phyloP scores from a whole-genome alignment of 2,113 vertebrate species.

The Tor tambroides region DNA sequence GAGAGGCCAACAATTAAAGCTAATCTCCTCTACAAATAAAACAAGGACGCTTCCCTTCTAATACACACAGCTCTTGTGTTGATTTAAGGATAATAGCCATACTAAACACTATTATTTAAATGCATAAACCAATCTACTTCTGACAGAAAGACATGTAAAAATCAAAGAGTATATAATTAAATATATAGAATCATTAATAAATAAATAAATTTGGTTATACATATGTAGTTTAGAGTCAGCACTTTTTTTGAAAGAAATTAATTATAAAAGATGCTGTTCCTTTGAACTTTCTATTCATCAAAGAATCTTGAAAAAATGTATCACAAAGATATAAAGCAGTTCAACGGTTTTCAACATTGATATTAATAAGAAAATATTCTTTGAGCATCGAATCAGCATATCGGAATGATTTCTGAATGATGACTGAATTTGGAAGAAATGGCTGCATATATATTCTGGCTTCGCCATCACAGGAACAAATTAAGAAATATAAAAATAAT shows the following conservation, averaged over 20 bases:
- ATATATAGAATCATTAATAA: background rate
- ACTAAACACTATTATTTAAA: background rate
- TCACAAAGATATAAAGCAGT: background rate
- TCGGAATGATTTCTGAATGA: no score
- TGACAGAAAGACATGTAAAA: background rate
- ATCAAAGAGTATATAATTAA: background rate
- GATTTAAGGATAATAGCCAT: constrained; percentile 33
- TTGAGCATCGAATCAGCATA: no score
- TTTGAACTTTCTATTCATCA: background rate
- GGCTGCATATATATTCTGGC: no score
- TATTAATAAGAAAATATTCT: background rate
- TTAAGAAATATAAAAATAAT: no score
- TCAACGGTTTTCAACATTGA: background rate
- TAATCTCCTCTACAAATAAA: constrained; percentile 42
- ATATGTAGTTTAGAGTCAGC: background rate
- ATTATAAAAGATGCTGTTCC: background rate
- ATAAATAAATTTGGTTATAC: no score
- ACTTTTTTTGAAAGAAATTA: background rate
- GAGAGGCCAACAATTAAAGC: constrained; percentile 41
- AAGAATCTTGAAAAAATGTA: no score
- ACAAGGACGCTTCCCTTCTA: constrained; percentile 1
- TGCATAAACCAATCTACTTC: background rate
- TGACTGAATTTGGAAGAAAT: no score
- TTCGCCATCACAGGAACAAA: no score
- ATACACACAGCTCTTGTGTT: constrained; percentile 27